Percentiles rank a stretch among this genome's conserved stretches.
Evolutionary conservation across 2,113 vertebrate genomes (phyloP).

Genomic region (Pedionomus torquatus): DNA sequence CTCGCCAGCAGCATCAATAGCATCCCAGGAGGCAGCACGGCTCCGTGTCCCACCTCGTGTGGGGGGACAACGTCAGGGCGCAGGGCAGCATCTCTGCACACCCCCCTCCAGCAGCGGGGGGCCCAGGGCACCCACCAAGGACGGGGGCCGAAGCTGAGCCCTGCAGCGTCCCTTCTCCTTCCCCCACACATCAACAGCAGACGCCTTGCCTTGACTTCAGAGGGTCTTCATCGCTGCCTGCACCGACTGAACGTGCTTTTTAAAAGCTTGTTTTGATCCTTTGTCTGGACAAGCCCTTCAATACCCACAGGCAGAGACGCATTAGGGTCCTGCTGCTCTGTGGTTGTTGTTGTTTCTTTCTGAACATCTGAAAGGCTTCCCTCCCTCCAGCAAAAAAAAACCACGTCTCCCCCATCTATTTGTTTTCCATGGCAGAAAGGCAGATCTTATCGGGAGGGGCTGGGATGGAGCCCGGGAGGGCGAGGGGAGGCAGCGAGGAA

Average conservation of each 20-base stretch:
- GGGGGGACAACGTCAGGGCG: fast-evolving
- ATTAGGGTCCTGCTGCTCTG: not conserved
- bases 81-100: not conserved
- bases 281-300: not conserved
- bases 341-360: not conserved
- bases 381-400: not conserved
- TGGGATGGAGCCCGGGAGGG: not conserved
- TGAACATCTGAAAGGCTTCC: not conserved
- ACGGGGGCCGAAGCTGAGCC: not conserved
- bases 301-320: not conserved
- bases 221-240: not conserved
- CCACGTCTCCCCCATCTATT: not conserved
- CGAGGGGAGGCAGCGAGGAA: not conserved
- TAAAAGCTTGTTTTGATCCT: not conserved
- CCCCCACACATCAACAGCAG: too few relatives aligned
- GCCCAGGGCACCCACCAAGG: not conserved
- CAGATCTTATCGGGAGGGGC: not conserved
- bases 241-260: not conserved
- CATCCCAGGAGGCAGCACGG: not conserved
- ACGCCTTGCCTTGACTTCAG: not conserved
- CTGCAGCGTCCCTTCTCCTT: not conserved
- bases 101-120: not conserved
- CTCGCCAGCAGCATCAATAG: fast-evolving
- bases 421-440: not conserved
- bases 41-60: fast-evolving